Percentiles rank a stretch among this genome's conserved stretches.
These are phyloP conservation scores for Remorina albescens DNA, from an alignment of 2,797 vertebrate species.

Conservation along the genomic window DNA sequence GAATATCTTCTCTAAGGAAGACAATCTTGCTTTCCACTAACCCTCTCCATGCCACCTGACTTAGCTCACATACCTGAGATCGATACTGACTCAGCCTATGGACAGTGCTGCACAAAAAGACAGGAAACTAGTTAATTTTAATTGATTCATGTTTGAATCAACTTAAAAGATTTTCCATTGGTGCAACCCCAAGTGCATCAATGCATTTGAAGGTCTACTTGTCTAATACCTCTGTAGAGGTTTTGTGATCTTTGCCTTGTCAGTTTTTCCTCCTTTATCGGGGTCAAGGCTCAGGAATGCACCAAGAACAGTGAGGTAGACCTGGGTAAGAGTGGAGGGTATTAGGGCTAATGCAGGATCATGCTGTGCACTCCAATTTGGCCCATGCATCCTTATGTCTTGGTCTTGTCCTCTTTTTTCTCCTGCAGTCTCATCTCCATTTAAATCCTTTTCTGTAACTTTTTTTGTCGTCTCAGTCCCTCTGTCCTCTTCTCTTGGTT, in stretches of 20 bases:
- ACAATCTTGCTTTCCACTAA: slow-evolving; percentile 85
- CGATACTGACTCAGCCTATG: slow-evolving; percentile 32
- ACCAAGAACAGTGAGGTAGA: slow-evolving; percentile 87
- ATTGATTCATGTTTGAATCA: neutral
- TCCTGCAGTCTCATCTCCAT: neutral
- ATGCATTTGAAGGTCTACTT: no score
- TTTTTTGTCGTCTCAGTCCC: neutral
- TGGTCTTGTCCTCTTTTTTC: neutral
- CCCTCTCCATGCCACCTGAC: slow-evolving; percentile 86
- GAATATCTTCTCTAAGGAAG: slow-evolving; percentile 84
- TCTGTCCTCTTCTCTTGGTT: neutral
- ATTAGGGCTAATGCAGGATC: slow-evolving; percentile 57
- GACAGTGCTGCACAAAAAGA: slow-evolving; percentile 35
- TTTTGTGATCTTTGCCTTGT: neutral
- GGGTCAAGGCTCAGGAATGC: slow-evolving; percentile 78
- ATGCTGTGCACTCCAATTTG: slow-evolving; percentile 12
- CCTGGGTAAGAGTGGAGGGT: slow-evolving; percentile 88
- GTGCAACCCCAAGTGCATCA: no score
- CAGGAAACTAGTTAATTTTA: neutral
- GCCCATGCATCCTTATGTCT: slow-evolving; percentile 2
- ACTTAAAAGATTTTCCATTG: no score
- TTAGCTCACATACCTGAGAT: slow-evolving; percentile 80
- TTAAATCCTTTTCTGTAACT: neutral
- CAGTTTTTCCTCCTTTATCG: neutral
- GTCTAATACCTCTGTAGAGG: slow-evolving; percentile 49